These are phyloP conservation scores for Poeciliopsis presidionis DNA, from an alignment of 2,797 vertebrate species.

Conservation along the genomic window DNA sequence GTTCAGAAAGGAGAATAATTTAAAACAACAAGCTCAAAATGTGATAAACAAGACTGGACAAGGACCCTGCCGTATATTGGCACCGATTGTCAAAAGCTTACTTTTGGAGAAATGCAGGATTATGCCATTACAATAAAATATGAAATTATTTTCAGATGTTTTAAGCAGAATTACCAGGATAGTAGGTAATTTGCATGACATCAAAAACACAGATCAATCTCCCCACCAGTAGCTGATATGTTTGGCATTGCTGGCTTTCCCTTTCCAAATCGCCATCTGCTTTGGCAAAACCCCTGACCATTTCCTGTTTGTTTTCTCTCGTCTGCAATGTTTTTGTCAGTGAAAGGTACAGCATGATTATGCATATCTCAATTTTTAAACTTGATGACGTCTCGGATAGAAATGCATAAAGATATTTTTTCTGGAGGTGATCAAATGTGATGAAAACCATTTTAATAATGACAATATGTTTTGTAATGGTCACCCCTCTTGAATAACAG, in stretches of 20 bases:
- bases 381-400: background rate
- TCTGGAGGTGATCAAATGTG: background rate
- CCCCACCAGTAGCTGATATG: background rate
- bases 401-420: slow-evolving; percentile 6
- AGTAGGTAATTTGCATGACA: background rate
- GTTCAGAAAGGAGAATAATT: background rate
- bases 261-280: slow-evolving; percentile 12
- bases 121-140: background rate
- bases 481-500: background rate
- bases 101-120: background rate
- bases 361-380: slow-evolving; percentile 1
- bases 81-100: background rate
- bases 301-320: slow-evolving; percentile 10
- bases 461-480: slow-evolving; percentile 5
- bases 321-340: background rate
- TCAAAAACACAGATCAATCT: background rate
- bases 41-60: background rate
- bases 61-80: background rate
- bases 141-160: background rate
- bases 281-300: slow-evolving; percentile 5
- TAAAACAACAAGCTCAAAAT: background rate
- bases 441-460: slow-evolving; percentile 5
- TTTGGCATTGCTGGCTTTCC: background rate
- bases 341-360: background rate
- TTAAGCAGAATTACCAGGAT: background rate